Evolutionary conservation across 1,140 invertebrate species (phyloP), one percentile per base, ranked within the genome.

Genomic region (Micrasema longulum): DNA sequence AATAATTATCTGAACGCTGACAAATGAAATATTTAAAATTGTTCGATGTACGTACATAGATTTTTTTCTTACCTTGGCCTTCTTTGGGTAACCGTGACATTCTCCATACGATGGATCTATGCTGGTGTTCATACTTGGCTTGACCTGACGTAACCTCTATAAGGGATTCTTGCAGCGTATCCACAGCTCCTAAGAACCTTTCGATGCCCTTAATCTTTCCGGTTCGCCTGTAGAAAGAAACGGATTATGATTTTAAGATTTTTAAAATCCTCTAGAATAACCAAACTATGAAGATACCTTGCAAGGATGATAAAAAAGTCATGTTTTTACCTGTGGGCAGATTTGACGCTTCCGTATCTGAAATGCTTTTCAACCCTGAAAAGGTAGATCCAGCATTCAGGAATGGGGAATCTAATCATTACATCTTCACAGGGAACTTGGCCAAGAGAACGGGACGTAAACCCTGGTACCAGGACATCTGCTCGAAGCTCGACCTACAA

Each of bases 81-180:
- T 98, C 95, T 83, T 98, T 98, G 38, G 97, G 97, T 74, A 99
- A 87, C 69, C 96, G 87, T 10, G 95, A 91, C 88, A 99, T 98
- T 76, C 98, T 89, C 98, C 98, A 99, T 2, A 99, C 97, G 70
- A 99, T 96, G 63, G 97, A 91, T 53, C 93, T 89, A 84, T 98
- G 97, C 77, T 99, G 95, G 86, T 99, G 97, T 83, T 99, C 98
- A 82, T 99, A 99, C 85, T 99, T 99, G 11, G 98, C 98, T 80
- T 96, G 94, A 0, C 98, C 98, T 1, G 96, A 97, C 9, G 97
- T 97, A 0, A 97, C 96, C 83, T 99, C 98, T 82, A 99, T 98
- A 1, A 99, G 86, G 71, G 95, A 96, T 72, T 95, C 92, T 78
- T 97, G 96, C 63, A 96, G 83, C 6, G 92, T 94, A 69, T 97